A percentile compares a stretch with the other conserved stretches of the same genome.
phyloP scores from a whole-genome alignment of 1,140 invertebrate species.

The Neodiprion virginianus region DNA sequence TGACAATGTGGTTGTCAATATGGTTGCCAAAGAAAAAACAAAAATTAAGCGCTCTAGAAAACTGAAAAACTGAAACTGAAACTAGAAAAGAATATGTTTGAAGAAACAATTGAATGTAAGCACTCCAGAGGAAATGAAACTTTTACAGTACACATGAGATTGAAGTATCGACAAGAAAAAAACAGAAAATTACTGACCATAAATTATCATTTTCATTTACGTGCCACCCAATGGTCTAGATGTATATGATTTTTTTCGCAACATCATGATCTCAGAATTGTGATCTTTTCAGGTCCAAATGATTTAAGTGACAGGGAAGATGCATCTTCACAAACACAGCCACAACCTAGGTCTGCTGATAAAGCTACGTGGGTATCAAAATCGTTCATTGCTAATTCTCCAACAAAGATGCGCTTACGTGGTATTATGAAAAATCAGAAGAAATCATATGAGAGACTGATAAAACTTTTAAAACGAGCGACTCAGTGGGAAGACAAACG shows the following conservation, averaged over 20 bases:
- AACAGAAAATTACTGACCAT: neutral
- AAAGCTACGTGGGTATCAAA: neutral
- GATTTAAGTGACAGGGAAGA: neutral
- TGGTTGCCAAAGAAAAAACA: neutral
- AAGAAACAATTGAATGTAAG: neutral
- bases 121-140: neutral
- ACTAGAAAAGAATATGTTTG: neutral
- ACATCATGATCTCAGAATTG: neutral
- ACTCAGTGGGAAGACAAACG: neutral
- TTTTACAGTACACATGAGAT: neutral
- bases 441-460: neutral
- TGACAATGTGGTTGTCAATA: neutral
- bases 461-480: neutral
- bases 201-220: neutral
- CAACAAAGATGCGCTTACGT: neutral
- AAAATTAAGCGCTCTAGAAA: neutral
- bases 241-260: neutral
- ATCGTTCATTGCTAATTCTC: conserved; percentile 2
- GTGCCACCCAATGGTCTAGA: neutral
- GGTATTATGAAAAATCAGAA: neutral
- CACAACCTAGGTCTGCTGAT: neutral
- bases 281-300: neutral
- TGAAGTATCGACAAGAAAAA: neutral
- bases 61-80: no score
- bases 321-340: neutral